Evolutionary conservation across 2,888 invertebrate genomes (phyloP).

Genomic region (Sycophila texana): DNA sequence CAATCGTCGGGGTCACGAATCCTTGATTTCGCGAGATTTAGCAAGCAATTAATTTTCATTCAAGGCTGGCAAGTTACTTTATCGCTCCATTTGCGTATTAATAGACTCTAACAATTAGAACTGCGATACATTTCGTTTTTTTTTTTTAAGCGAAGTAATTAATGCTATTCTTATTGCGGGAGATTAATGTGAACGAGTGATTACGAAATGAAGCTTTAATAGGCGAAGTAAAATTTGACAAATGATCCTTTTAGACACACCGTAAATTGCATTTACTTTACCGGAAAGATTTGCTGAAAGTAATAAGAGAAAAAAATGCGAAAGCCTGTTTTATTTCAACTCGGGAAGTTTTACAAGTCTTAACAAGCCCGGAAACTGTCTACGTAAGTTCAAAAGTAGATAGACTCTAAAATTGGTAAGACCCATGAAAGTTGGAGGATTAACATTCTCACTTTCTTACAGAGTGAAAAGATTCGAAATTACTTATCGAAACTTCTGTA

Average conservation of each 20-base stretch:
- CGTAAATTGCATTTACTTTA: slow-evolving; percentile 7
- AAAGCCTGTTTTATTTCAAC: slow-evolving; percentile 34
- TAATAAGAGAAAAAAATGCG: slow-evolving; percentile 23
- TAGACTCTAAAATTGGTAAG: slow-evolving; percentile 42
- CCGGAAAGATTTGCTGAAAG: slow-evolving; percentile 10
- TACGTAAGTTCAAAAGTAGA: slow-evolving; percentile 50
- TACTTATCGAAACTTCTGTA: slow-evolving; percentile 24
- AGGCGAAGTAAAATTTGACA: too few species aligned
- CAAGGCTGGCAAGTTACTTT: not conserved
- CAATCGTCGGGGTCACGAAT: too few species aligned
- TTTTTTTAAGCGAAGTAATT: too few species aligned
- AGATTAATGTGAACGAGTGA: too few species aligned
- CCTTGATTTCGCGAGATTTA: not conserved
- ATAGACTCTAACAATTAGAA: too few species aligned
- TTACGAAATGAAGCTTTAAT: too few species aligned
- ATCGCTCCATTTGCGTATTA: too few species aligned
- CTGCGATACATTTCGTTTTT: too few species aligned
- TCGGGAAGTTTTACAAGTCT: slow-evolving; percentile 43
- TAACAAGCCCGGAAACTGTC: slow-evolving; percentile 38
- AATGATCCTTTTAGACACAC: not conserved
- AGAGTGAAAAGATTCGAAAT: slow-evolving; percentile 39
- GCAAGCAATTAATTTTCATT: slow-evolving; percentile 14
- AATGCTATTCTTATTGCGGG: too few species aligned
- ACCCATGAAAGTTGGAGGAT: slow-evolving; percentile 43
- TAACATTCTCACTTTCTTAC: slow-evolving; percentile 39